Evolutionary conservation across 2,888 invertebrate genomes (phyloP), one percentile per base, ranked within the genome.

Genomic region (Agriopis aurantiaria): DNA sequence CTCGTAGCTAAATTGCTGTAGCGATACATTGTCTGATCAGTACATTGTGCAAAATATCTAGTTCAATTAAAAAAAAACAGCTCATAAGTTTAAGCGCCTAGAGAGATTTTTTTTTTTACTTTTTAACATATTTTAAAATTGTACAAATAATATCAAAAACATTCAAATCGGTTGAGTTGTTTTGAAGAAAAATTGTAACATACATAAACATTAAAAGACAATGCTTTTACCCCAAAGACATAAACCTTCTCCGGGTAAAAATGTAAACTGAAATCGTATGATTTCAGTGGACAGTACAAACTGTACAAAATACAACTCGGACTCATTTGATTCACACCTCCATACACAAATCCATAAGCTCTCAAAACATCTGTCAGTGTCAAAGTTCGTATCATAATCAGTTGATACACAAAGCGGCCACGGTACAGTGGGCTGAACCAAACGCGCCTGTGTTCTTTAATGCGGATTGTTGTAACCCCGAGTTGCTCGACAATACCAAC

Each of bases 381-480:
- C 83, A 86, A 83, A 83, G 84, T 83, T 82, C 81, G 76, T 78
- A 86, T 89, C 87, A 88, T 91, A 89, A 91, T 88, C 85, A 88
- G 80, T 80, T 80, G 83, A 82, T 81, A 79, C 69, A 92, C 92
- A 91, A 92, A 89, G 85, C 88, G 79, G 72, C 77, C 70, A 81
- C 92, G 93, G 82, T 86, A 89, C 85, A 86, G 75, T 85, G 92
- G 74, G 81, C 86, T 89, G 88, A 92, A 89, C 91, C 91, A 84
- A 82, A 83, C 82, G 80, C 45, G 14, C 83, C 85, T 84, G 86
- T 84, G 86, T 86, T 86, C 86, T 86, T 86, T 89, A 88, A 85
- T 83, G 81, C 84, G 82, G 67, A 85, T 86, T 85, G 86, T 82
- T 79, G 82, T 85, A 86, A 86, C 88, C 88, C 86, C 85, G 55